Conservation (phyloP, 2,113 vertebrate genomes). For the Canis aureus region DNA sequence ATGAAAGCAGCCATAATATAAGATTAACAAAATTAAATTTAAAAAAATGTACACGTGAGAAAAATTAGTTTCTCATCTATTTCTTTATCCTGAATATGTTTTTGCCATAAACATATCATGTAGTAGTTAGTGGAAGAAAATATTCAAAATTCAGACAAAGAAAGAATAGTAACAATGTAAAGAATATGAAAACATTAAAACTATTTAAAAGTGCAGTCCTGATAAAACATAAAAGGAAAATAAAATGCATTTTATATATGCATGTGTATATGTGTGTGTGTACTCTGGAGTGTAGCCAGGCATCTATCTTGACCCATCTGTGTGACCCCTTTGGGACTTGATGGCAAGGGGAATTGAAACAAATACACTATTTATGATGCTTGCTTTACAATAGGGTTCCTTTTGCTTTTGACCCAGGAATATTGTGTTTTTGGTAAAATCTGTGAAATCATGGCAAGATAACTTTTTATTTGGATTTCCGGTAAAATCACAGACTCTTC, state of each 20-base stretch:
- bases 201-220: background rate
- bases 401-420: background rate
- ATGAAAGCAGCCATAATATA: background rate
- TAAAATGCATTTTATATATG: background rate
- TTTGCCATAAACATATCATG: background rate
- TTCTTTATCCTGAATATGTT: background rate
- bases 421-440: background rate
- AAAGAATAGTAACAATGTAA: background rate
- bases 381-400: background rate
- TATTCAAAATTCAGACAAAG: background rate
- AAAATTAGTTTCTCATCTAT: background rate
- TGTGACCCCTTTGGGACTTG: background rate
- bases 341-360: background rate
- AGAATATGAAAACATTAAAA: background rate
- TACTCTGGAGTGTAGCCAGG: background rate
- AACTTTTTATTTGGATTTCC: background rate
- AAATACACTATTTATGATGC: background rate
- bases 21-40: background rate
- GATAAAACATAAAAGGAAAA: background rate
- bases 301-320: background rate
- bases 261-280: background rate
- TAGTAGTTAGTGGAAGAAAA: background rate
- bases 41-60: background rate
- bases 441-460: background rate
- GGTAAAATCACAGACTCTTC: background rate